Evolutionary conservation across 2,113 vertebrate genomes (phyloP), one percentile per base, ranked within the genome.

Genomic region (Laterallus jamaicensis): DNA sequence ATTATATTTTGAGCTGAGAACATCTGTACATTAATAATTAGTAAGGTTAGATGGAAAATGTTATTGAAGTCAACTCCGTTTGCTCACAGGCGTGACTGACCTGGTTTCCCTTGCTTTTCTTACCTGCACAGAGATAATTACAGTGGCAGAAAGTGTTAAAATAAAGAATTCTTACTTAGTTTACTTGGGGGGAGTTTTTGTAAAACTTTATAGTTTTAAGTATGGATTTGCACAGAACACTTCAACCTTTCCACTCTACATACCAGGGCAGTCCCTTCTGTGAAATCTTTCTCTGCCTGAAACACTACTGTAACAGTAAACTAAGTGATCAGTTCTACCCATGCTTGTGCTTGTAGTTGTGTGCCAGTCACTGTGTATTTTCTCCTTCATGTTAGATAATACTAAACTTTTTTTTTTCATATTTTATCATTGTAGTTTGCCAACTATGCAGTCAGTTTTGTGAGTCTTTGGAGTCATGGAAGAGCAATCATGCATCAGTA

Each of bases 21-120:
- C 81, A 92, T 96, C 88, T 96, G 70, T 85, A 78, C 74, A 80
- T 95, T 89, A 92, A 95, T 95, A 96, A 97, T 95, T 93, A 94
- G 68, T 73, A 62, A 89, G 69, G 80, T 90, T 84, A 92, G 73
- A 79, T 97, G 87, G 83, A 95, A 80, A 58, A 80, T 86, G 87
- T 80, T 90, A 52, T 52, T 77, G 40, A 87, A 95, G 82, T 84
- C 69, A 85, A 68, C 37, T 92, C 29, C 47, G 37, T 35, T 87
- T 80, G 60, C 92, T 95, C 88, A 88, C 81, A 91, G 83, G 75
- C 31, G 12, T 8, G 25, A 88, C 59, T 10, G 8, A 92, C 68
- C 80, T 92, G 82, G 37, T 97, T 98, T 92, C 84, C 37, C 25
- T 93, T 86, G 47, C 56, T 63, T 96, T 93, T 75, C 82, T 40